Evolutionary conservation across 2,888 invertebrate genomes (phyloP).

Genomic region (Drosophila recens): DNA sequence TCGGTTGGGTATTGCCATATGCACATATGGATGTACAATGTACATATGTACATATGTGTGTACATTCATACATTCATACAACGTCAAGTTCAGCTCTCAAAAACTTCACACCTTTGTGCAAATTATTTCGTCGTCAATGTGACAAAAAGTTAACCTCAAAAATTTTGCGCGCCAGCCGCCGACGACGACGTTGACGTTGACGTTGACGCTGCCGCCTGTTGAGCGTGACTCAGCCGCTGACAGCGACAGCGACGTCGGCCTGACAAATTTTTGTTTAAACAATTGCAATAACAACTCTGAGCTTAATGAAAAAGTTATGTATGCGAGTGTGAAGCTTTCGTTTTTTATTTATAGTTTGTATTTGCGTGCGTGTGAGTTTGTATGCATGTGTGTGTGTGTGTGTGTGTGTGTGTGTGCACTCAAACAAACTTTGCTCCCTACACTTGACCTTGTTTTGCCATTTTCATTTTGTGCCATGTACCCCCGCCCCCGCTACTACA

Average conservation of each 20-base stretch:
- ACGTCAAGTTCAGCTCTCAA: slow-evolving; percentile 71
- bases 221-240: slow-evolving; percentile 66
- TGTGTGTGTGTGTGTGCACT: slow-evolving; percentile 51
- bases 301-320: slow-evolving; percentile 68
- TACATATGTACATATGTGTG: too few species aligned
- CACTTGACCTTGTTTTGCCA: slow-evolving; percentile 80
- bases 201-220: slow-evolving; percentile 53
- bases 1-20: not conserved
- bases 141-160: slow-evolving; percentile 76
- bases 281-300: slow-evolving; percentile 45
- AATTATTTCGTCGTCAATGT: slow-evolving; percentile 72
- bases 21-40: too few species aligned
- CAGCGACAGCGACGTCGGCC: slow-evolving; percentile 7
- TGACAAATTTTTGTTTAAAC: slow-evolving; percentile 59
- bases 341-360: slow-evolving; percentile 45
- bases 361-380: not conserved
- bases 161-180: slow-evolving; percentile 31
- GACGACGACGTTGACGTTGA: slow-evolving; percentile 12
- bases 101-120: slow-evolving; percentile 73
- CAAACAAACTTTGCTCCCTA: slow-evolving; percentile 80
- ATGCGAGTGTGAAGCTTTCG: slow-evolving; percentile 55
- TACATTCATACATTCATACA: too few species aligned
- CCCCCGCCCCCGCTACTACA: slow-evolving; percentile 11
- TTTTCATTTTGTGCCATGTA: slow-evolving; percentile 71
- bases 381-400: slow-evolving; percentile 21